A percentile compares a stretch with the other conserved stretches of the same genome.
Evolutionary conservation across 2,113 vertebrate species (phyloP).

Genomic region (Polyodon spathula): DNA sequence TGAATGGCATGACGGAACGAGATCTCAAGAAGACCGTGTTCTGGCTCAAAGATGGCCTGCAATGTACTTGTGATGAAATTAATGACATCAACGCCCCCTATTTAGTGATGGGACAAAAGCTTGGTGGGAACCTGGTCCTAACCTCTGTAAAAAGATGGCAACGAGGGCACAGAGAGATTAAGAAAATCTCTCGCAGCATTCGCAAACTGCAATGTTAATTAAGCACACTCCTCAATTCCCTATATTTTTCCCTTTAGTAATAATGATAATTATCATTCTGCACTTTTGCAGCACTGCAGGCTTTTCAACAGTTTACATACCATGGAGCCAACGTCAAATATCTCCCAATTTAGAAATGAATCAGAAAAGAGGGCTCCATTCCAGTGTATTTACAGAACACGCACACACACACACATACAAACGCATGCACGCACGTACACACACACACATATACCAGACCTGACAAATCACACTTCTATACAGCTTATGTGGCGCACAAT

Average conservation of each 20-base stretch:
- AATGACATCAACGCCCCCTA: slow-evolving; percentile 91
- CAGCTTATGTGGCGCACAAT: too few species aligned
- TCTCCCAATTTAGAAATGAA: too few species aligned
- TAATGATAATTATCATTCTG: not conserved
- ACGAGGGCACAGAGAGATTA: slow-evolving; percentile 87
- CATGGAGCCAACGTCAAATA: not conserved
- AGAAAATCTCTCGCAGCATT: slow-evolving; percentile 91
- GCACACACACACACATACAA: not conserved
- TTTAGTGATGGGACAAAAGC: slow-evolving; percentile 93
- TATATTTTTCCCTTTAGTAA: not conserved
- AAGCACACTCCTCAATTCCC: not conserved
- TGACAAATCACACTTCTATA: too few species aligned
- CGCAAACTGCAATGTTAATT: slow-evolving; percentile 90
- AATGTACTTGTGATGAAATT: slow-evolving; percentile 94
- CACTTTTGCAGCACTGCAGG: not conserved
- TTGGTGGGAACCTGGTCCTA: slow-evolving; percentile 87
- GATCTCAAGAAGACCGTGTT: slow-evolving; percentile 82
- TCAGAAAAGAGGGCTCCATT: too few species aligned
- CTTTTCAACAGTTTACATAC: not conserved
- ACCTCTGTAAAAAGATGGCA: slow-evolving; percentile 95
- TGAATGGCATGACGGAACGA: slow-evolving; percentile 82
- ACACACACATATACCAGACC: too few species aligned
- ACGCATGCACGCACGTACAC: not conserved
- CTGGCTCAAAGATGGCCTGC: slow-evolving; percentile 88
- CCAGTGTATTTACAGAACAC: not conserved